Percentiles rank a stretch among this genome's conserved stretches.
Conservation (phyloP, 1,140 invertebrate species). For the Coptotermes formosanus region DNA sequence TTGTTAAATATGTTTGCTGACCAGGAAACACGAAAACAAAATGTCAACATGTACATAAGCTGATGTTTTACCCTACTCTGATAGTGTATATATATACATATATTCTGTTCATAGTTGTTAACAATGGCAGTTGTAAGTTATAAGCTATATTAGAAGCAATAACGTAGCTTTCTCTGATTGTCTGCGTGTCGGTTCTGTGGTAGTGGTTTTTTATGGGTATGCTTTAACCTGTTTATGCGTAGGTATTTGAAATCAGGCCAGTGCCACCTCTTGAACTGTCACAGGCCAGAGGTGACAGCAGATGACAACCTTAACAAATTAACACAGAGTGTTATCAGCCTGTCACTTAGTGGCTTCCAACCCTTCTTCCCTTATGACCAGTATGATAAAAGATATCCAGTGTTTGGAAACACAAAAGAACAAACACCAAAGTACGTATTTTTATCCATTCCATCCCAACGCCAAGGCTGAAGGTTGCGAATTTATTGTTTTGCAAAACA, state of each 20-base stretch:
- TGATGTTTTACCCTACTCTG: neutral
- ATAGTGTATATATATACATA: neutral
- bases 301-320: too few species aligned
- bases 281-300: neutral
- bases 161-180: neutral
- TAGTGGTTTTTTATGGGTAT: neutral
- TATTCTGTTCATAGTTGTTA: neutral
- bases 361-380: neutral
- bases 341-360: neutral
- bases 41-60: neutral
- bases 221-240: neutral
- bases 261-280: neutral
- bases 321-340: too few species aligned
- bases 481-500: constrained; percentile 1
- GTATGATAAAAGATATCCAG: neutral
- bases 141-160: neutral
- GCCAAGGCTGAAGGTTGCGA: neutral
- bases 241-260: neutral
- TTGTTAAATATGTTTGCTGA: neutral
- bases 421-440: neutral
- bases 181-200: neutral
- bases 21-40: neutral
- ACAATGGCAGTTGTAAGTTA: neutral
- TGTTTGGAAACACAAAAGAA: neutral
- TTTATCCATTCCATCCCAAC: neutral